Evolutionary conservation across 2,888 invertebrate species (phyloP).

Genomic region (Zhengitettix transpicula): DNA sequence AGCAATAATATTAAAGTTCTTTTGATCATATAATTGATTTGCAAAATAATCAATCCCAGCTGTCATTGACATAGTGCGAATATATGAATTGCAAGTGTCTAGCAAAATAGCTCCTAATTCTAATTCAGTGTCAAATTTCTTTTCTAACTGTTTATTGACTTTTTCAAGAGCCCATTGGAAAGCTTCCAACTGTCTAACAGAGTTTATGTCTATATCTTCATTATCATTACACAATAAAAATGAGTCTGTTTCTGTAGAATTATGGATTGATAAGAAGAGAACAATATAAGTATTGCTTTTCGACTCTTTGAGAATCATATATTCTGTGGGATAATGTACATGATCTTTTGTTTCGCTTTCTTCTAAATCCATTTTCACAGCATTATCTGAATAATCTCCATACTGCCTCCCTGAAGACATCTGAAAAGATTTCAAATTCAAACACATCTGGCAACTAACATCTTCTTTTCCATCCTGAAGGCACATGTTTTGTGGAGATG

Average conservation of each 20-base stretch:
- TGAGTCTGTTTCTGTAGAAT: slow-evolving; percentile 4
- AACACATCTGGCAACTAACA: not conserved
- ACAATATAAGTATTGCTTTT: slow-evolving; percentile 7
- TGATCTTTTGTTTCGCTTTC: too few species aligned
- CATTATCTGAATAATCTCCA: not conserved
- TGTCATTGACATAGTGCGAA: slow-evolving; percentile 12
- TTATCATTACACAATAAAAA: slow-evolving; percentile 3
- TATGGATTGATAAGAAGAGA: slow-evolving; percentile 7
- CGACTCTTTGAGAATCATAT: slow-evolving; percentile 4
- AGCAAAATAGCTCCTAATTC: slow-evolving; percentile 18
- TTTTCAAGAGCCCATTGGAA: slow-evolving; percentile 25
- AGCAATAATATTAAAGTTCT: slow-evolving; percentile 9
- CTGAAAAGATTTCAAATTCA: not conserved
- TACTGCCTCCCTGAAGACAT: not conserved
- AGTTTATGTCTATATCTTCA: slow-evolving; percentile 3
- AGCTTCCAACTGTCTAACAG: slow-evolving; percentile 24
- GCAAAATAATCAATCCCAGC: slow-evolving; percentile 7
- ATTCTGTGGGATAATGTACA: not conserved
- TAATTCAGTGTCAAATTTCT: slow-evolving; percentile 6
- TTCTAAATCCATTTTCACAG: too few species aligned
- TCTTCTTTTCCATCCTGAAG: not conserved
- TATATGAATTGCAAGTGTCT: slow-evolving; percentile 19
- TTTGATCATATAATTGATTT: not conserved
- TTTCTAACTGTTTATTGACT: slow-evolving; percentile 20
- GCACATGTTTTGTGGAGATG: not conserved